These are phyloP conservation scores for Cheirogaleus major DNA, from an alignment of 2,797 vertebrate genomes.

Conservation along the genomic window DNA sequence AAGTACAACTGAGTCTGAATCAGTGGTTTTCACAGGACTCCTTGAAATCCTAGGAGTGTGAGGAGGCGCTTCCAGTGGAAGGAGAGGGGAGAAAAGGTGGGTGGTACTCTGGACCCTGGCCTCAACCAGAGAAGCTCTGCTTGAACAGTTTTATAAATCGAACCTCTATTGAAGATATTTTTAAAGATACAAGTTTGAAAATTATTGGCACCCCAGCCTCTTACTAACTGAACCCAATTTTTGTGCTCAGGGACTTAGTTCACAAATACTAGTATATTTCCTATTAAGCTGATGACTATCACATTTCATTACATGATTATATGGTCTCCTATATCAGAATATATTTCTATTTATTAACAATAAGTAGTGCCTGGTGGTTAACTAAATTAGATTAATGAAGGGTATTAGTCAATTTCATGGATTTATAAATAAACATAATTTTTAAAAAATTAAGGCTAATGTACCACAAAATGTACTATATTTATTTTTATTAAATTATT, in stretches of 20 bases:
- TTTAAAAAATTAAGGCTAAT: conserved; percentile 60
- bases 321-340: conserved; percentile 35
- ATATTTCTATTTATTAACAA: conserved; percentile 50
- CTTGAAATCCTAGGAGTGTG: neutral
- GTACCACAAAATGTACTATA: neutral
- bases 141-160: neutral
- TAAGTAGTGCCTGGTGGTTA: conserved; percentile 38
- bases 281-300: conserved; percentile 19
- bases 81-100: neutral
- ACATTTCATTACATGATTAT: conserved; percentile 48
- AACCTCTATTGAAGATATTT: conserved; percentile 8
- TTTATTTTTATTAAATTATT: conserved; percentile 48
- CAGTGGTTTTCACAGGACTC: neutral
- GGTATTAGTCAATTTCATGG: conserved; percentile 56
- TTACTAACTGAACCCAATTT: neutral
- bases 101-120: neutral
- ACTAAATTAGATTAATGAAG: conserved; percentile 66
- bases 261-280: conserved; percentile 10
- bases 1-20: neutral
- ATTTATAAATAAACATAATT: conserved; percentile 44
- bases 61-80: neutral
- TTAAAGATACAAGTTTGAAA: neutral
- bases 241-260: conserved; percentile 11
- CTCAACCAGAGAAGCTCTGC: neutral
- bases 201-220: neutral